These are phyloP conservation scores for Cyanoliseus patagonus DNA, from an alignment of 2,113 vertebrate genomes.

Conservation along the genomic window DNA sequence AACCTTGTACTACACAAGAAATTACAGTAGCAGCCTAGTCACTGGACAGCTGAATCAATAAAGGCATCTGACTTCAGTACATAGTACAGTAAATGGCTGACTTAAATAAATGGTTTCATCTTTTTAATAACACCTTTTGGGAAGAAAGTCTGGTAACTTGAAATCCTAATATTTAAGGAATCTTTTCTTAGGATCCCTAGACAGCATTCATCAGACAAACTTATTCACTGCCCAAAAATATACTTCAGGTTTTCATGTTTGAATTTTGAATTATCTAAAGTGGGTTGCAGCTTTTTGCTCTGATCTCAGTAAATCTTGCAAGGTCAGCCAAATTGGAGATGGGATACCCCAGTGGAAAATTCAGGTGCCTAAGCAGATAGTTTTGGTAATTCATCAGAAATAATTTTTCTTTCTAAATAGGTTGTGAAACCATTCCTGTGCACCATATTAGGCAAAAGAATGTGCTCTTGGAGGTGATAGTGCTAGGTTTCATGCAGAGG, in stretches of 20 bases:
- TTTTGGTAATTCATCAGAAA: neutral
- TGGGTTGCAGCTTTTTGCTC: neutral
- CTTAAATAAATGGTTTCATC: neutral
- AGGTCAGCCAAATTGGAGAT: neutral
- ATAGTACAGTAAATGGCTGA: neutral
- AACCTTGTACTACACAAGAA: neutral
- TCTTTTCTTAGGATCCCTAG: neutral
- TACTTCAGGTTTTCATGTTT: neutral
- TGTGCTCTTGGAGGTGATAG: neutral
- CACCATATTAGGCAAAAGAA: neutral
- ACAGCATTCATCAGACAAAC: neutral
- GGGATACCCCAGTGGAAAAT: neutral
- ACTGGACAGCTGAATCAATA: neutral
- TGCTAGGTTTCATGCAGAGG: neutral
- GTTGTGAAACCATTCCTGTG: neutral
- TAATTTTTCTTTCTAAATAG: neutral
- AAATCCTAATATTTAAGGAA: neutral
- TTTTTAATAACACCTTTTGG: slow-evolving; percentile 18
- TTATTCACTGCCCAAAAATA: neutral
- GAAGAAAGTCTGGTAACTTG: neutral
- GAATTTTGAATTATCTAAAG: neutral
- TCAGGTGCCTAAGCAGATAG: neutral
- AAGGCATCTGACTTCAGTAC: slow-evolving; percentile 14
- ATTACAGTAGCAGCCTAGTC: neutral
- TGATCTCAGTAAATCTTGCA: neutral